Conservation (phyloP, 2,797 vertebrate species). For the Coluber constrictor region DNA sequence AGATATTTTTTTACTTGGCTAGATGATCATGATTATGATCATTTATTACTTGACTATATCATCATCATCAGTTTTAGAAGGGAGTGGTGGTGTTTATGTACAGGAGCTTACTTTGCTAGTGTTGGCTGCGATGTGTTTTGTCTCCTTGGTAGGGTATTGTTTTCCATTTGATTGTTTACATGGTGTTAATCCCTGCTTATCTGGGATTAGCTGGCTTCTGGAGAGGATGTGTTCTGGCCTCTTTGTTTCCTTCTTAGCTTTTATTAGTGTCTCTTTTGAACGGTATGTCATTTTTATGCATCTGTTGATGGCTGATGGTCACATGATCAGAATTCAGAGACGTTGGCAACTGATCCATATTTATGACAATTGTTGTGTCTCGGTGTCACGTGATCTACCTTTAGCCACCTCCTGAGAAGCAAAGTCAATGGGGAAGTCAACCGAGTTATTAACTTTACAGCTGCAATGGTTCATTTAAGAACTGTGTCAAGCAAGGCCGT, state of each 20-base stretch:
- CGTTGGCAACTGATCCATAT: too few species aligned
- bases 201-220: background rate
- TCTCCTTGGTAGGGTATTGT: background rate
- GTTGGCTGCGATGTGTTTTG: background rate
- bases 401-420: too few species aligned
- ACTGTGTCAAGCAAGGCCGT: too few species aligned
- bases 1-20: background rate
- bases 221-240: background rate
- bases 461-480: too few species aligned
- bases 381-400: too few species aligned
- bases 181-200: background rate
- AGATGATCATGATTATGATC: background rate
- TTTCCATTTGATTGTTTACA: background rate
- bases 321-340: too few species aligned
- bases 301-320: too few species aligned
- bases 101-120: background rate
- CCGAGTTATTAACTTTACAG: too few species aligned
- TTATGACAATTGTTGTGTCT: too few species aligned
- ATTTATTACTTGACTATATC: background rate
- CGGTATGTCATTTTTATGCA: too few species aligned
- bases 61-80: background rate
- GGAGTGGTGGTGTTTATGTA: background rate
- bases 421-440: too few species aligned
- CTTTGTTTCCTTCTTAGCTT: background rate
- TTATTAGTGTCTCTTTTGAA: too few species aligned